Evolutionary conservation across 2,113 vertebrate genomes (phyloP).

Genomic region (Pipra filicauda): DNA sequence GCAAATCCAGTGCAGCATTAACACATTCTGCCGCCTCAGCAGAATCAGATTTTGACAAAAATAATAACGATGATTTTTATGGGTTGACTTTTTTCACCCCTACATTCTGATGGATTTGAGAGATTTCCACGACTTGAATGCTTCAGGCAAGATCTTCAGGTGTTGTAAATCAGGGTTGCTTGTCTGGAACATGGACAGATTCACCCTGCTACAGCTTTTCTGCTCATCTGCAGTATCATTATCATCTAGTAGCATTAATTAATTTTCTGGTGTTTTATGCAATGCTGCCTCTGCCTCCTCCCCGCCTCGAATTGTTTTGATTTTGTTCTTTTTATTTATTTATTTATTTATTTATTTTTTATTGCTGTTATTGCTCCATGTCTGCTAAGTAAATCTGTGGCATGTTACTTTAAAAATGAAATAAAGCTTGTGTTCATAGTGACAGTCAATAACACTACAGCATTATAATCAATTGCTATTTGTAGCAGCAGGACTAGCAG

Average conservation of each 20-base stretch:
- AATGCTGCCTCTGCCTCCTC: neutral
- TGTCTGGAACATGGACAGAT: neutral
- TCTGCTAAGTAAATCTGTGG: conserved; percentile 64
- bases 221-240: neutral
- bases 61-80: neutral
- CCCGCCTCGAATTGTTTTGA: neutral
- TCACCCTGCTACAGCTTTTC: neutral
- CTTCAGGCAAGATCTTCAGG: neutral
- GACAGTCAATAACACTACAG: conserved; percentile 89
- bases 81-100: neutral
- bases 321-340: neutral
- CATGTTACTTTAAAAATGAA: conserved; percentile 78
- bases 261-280: neutral
- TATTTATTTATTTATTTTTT: neutral
- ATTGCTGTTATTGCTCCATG: neutral
- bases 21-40: neutral
- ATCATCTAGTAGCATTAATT: neutral
- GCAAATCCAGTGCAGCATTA: conserved; percentile 12
- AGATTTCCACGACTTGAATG: conserved; percentile 32
- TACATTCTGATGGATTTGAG: neutral
- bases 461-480: conserved; percentile 97
- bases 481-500: conserved; percentile 89
- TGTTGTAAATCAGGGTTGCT: neutral
- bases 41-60: neutral
- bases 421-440: conserved; percentile 75